Conservation (phyloP, 2,113 vertebrate genomes). For the Alligator sinensis region DNA sequence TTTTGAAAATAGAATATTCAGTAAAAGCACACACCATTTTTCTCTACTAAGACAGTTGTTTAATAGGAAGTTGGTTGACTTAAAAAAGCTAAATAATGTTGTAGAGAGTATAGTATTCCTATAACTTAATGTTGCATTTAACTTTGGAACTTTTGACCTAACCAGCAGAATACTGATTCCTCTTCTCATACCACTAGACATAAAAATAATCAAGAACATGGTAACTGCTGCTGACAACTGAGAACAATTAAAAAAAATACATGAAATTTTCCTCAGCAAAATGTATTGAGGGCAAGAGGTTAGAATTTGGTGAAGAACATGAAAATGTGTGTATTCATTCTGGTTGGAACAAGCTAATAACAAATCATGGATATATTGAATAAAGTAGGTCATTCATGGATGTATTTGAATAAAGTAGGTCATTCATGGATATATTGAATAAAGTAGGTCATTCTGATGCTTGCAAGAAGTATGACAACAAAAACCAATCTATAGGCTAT, state of each 20-base stretch:
- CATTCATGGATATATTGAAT: too few relatives aligned
- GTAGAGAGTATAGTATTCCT: background rate
- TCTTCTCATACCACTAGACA: background rate
- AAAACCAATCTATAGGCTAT: background rate
- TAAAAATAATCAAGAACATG: background rate
- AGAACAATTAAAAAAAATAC: slow-evolving; percentile 31
- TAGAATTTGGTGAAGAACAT: background rate
- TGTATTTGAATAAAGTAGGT: too few relatives aligned
- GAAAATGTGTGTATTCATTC: slow-evolving; percentile 7
- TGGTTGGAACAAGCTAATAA: background rate
- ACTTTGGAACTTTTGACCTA: background rate
- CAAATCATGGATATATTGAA: too few relatives aligned
- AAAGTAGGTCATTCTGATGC: too few relatives aligned
- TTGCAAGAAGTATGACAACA: background rate
- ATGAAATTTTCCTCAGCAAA: background rate
- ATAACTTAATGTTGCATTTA: background rate
- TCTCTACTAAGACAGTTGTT: background rate
- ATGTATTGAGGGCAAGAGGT: background rate
- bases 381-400: too few relatives aligned
- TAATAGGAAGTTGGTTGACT: background rate
- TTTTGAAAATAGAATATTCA: background rate
- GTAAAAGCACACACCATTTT: background rate
- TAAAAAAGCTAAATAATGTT: background rate
- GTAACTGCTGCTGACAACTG: background rate
- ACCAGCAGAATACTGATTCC: background rate